phyloP scores from a whole-genome alignment of 53 echinoderm and acorn worm genomes.

The Temnopleurus reevesii region DNA sequence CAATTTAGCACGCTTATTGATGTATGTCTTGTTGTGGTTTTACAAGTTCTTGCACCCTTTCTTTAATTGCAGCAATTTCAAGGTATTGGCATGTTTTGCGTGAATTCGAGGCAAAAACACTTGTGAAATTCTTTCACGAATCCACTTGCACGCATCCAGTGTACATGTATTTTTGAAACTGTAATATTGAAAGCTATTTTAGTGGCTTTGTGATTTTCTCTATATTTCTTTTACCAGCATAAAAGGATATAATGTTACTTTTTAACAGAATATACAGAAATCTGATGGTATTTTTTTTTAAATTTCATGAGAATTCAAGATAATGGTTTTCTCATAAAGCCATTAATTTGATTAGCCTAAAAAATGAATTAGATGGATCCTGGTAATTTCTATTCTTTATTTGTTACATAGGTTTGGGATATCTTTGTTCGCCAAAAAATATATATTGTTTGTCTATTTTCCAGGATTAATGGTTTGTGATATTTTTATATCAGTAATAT shows the following conservation, averaged over 20 bases:
- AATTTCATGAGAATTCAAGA: no score
- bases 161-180: slow-evolving; percentile 26
- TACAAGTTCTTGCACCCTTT: slow-evolving; percentile 20
- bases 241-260: neutral
- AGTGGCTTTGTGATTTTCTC: slow-evolving; percentile 1
- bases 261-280: no score
- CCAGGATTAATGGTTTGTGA: no score
- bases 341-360: no score
- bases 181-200: neutral
- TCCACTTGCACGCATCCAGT: slow-evolving; percentile 40
- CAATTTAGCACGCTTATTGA: slow-evolving; percentile 32
- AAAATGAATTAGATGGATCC: no score
- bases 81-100: slow-evolving; percentile 16
- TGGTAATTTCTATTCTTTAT: no score
- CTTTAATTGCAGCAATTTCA: slow-evolving; percentile 31
- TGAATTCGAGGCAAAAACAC: slow-evolving; percentile 23
- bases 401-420: no score
- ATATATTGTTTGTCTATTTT: no score
- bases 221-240: neutral
- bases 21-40: slow-evolving; percentile 31
- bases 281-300: no score
- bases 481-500: no score
- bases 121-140: slow-evolving; percentile 2
- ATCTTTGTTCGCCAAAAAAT: no score
- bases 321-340: no score